Percentiles rank a stretch among this genome's conserved stretches.
These are phyloP conservation scores for Rhinolophus sinicus DNA, from an alignment of 2,113 vertebrate species.

Conservation along the genomic window DNA sequence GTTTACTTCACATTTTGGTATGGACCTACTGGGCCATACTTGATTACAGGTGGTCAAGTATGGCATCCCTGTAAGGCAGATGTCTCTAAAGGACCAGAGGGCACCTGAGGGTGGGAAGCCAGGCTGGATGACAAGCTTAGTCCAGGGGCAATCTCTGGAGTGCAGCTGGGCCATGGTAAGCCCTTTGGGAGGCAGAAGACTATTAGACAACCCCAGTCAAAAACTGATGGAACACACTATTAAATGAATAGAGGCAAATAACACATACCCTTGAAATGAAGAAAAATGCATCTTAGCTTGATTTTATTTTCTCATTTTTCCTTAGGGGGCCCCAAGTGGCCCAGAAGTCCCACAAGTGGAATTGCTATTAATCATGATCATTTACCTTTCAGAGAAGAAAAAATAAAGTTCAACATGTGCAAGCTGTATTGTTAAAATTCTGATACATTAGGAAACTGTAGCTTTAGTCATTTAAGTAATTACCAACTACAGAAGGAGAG, in stretches of 20 bases:
- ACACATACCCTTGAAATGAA: conserved; percentile 61
- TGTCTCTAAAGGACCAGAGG: not conserved
- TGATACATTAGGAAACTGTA: conserved; percentile 31
- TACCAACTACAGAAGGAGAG: conserved; percentile 21
- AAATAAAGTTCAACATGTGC: conserved; percentile 10
- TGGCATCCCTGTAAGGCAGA: not conserved
- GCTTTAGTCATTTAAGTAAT: conserved; percentile 62
- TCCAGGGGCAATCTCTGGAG: not conserved
- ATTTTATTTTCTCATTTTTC: conserved; percentile 73
- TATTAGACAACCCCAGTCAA: not conserved
- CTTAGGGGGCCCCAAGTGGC: conserved; percentile 21
- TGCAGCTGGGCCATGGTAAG: not conserved
- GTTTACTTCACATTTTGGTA: not conserved
- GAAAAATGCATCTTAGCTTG: conserved; percentile 64
- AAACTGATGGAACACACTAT: not conserved
- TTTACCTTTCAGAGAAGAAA: conserved; percentile 61
- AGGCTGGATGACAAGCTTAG: not conserved
- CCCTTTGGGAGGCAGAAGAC: not conserved
- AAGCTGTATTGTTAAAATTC: conserved; percentile 62
- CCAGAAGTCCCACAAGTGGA: conserved; percentile 35
- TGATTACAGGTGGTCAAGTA: too few species aligned
- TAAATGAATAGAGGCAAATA: conserved; percentile 44
- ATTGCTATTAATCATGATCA: conserved; percentile 71
- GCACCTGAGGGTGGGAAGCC: not conserved
- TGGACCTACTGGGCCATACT: not conserved